phyloP scores from a whole-genome alignment of 2,797 vertebrate species.

The Fundulus diaphanus region DNA sequence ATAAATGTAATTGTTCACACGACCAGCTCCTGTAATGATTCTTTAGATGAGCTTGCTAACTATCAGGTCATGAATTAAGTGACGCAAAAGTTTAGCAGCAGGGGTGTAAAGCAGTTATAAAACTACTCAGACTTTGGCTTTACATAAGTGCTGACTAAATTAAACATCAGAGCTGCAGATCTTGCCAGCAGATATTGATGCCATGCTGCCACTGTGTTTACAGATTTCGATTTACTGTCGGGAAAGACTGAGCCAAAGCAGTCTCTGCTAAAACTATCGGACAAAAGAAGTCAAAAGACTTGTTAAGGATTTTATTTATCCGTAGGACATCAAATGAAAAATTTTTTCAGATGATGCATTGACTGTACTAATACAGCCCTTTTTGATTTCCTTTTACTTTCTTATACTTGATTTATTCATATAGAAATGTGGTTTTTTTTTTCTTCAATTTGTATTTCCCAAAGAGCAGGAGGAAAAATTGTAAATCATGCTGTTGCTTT shows the following conservation, averaged over 20 bases:
- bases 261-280: background rate
- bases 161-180: background rate
- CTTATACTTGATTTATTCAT: background rate
- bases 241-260: background rate
- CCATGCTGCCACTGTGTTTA: background rate
- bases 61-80: background rate
- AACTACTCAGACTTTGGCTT: background rate
- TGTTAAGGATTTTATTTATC: background rate
- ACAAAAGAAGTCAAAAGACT: background rate
- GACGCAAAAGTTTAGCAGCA: background rate
- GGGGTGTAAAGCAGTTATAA: background rate
- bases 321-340: background rate
- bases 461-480: background rate
- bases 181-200: background rate
- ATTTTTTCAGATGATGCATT: constrained; percentile 13
- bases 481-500: background rate
- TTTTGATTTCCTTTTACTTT: background rate
- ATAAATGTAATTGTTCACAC: background rate
- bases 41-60: background rate
- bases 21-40: background rate
- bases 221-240: constrained; percentile 3
- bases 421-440: background rate
- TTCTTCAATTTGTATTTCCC: constrained; percentile 5
- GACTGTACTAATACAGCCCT: background rate
- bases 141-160: constrained; percentile 9